Conservation (phyloP, 2,113 vertebrate species). For the Nansenia antarctica region DNA sequence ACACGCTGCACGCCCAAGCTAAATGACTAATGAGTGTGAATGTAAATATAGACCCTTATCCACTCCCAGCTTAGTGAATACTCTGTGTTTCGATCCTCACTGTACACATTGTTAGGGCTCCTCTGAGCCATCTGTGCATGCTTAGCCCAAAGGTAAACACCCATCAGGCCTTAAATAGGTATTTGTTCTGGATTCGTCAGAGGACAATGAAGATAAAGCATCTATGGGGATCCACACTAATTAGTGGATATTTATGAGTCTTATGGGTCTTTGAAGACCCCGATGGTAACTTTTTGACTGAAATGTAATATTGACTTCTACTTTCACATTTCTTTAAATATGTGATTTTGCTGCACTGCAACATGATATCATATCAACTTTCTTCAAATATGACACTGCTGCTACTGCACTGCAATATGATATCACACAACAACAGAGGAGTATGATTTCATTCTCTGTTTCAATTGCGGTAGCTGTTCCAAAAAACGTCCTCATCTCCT, state of each 20-base stretch:
- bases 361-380: background rate
- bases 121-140: slow-evolving; percentile 38
- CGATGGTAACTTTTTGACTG: background rate
- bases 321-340: background rate
- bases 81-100: slow-evolving; percentile 36
- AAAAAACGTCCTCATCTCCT: no score
- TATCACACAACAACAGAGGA: background rate
- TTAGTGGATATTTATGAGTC: slow-evolving; percentile 18
- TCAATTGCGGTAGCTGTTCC: no score
- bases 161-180: slow-evolving; percentile 54
- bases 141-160: slow-evolving; percentile 55
- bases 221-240: slow-evolving; percentile 38
- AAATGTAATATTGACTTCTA: background rate
- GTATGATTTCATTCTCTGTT: background rate
- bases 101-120: slow-evolving; percentile 39
- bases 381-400: background rate
- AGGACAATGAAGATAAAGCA: slow-evolving; percentile 43
- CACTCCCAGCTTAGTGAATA: background rate
- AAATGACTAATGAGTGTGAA: no score
- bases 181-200: slow-evolving; percentile 57
- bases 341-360: background rate
- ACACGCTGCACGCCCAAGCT: no score
- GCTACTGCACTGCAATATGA: background rate
- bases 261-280: slow-evolving; percentile 29
- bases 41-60: no score